Evolutionary conservation across 2,797 vertebrate genomes (phyloP).

Genomic region (Lophotriccus pileatus): DNA sequence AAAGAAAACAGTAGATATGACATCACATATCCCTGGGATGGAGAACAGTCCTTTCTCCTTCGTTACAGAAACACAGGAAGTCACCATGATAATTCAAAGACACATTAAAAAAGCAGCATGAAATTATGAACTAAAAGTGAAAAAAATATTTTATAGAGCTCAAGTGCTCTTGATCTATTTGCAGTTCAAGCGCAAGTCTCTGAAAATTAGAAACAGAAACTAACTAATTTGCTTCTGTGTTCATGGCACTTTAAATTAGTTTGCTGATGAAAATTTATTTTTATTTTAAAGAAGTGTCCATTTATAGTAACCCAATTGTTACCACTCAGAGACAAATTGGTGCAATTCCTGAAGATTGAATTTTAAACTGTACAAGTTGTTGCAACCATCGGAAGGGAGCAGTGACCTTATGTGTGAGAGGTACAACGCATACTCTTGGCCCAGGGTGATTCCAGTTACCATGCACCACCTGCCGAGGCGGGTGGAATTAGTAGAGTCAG

Average conservation of each 20-base stretch:
- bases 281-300: neutral
- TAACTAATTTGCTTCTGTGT: neutral
- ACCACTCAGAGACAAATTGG: neutral
- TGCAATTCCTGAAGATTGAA: neutral
- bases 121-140: neutral
- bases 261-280: neutral
- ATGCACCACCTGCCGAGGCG: neutral
- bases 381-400: accelerated
- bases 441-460: neutral
- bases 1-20: neutral
- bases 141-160: neutral
- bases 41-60: neutral
- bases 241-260: neutral
- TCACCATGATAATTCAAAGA: neutral
- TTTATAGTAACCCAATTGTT: neutral
- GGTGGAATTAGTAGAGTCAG: neutral
- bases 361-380: neutral
- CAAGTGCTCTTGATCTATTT: neutral
- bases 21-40: neutral
- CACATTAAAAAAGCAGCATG: neutral
- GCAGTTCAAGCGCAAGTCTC: neutral
- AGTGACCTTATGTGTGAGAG: neutral
- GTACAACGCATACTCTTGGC: neutral
- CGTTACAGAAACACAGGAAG: neutral
- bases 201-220: neutral